Evolutionary conservation across 1,140 invertebrate genomes (phyloP).

Genomic region (Diplogasteroides magnus): DNA sequence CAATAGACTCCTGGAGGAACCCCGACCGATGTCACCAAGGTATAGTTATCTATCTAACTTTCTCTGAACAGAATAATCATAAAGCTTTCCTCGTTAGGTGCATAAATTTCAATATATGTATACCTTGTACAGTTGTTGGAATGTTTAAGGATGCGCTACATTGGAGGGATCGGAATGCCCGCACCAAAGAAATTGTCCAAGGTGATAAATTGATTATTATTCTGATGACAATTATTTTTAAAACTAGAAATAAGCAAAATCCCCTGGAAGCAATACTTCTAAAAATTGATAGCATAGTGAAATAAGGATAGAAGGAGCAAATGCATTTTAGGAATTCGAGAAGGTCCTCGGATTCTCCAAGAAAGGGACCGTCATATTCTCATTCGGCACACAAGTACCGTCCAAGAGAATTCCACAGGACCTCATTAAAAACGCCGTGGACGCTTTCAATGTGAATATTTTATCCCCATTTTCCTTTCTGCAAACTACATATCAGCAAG

Average conservation of each 20-base stretch:
- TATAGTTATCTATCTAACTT: too few species aligned
- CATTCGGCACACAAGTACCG: conserved; percentile 14
- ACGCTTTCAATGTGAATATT: conserved; percentile 3
- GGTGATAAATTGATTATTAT: too few species aligned
- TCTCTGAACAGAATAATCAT: too few species aligned
- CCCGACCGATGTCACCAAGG: conserved; percentile 14
- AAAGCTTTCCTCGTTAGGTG: too few species aligned
- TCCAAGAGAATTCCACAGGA: not conserved
- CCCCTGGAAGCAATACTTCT: too few species aligned
- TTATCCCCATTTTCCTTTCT: too few species aligned
- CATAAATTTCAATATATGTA: too few species aligned
- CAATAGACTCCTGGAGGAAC: conserved; percentile 19
- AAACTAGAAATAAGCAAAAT: too few species aligned
- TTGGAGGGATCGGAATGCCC: conserved; percentile 24
- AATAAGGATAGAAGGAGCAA: not conserved
- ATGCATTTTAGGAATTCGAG: conserved; percentile 7
- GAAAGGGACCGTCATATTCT: conserved; percentile 22
- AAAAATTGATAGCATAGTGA: too few species aligned
- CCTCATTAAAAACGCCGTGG: not conserved
- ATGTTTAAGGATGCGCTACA: conserved; percentile 21
- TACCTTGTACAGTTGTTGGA: too few species aligned
- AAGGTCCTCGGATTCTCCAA: conserved; percentile 1
- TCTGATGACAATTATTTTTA: too few species aligned
- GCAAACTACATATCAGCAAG: too few species aligned
- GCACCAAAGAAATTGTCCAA: conserved; percentile 8